Base-by-base conservation (phyloP, 2,113 vertebrate genomes). In the Motacilla tschutschensis region DNA sequence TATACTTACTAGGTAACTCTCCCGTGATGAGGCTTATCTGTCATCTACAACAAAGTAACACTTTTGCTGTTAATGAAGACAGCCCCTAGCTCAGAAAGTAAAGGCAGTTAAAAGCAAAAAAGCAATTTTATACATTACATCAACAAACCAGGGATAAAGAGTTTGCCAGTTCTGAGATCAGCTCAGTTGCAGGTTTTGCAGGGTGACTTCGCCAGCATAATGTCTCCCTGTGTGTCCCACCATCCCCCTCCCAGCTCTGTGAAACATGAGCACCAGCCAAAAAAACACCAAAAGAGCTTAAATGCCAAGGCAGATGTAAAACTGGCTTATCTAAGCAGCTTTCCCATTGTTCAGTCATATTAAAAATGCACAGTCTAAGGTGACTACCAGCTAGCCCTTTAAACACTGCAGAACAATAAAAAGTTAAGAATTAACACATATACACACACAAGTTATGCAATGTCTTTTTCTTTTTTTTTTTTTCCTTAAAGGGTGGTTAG, bases 41-140 rank as follows among this genome's bases (percentile, higher is more conserved):
- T 98, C 98, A 98, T 98, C 97, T 98, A 98, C 97, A 98, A 98
- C 98, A 98, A 98, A 99, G 98, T 98, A 97, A 98, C 98, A 98
- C 98, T 98, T 98, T 96, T 97, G 98, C 97, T 98, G 97, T 97
- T 97, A 98, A 96, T 89, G 94, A 98, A 98, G 97, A 98, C 97
- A 97, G 97, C 97, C 96, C 96, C 96, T 96, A 94, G 96, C 96
- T 96, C 95, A 96, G 95, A 97, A 97, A 97, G 96, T 95, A 96
- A 96, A 97, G 96, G 96, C 92, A 88, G 96, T 97, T 97, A 98
- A 96, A 97, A 95, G 95, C 94, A 97, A 97, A 97, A 97, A 95
- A 95, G 95, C 91, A 95, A 96, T 89, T 94, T 92, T 95, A 95
- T 72, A 97, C 92, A 96, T 95, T 85, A 91, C 87, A 95, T 88